These are phyloP conservation scores for Odocoileus hemionus DNA, from an alignment of 2,113 vertebrate species.

Conservation along the genomic window DNA sequence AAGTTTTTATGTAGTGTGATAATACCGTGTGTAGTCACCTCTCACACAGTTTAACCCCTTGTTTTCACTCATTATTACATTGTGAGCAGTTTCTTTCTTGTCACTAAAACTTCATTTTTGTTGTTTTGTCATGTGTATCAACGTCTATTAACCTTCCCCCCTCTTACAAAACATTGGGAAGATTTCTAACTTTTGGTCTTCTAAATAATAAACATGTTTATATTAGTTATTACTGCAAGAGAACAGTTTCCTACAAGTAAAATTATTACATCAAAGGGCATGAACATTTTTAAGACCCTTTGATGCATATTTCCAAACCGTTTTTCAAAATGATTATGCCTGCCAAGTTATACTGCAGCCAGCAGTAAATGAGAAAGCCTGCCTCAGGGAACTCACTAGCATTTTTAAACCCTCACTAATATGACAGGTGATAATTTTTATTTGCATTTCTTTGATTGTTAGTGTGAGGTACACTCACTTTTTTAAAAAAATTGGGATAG, in stretches of 20 bases:
- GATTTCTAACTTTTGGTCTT: background rate
- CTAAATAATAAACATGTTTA: slow-evolving; percentile 28
- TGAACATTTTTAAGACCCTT: slow-evolving; percentile 32
- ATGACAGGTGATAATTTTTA: slow-evolving; percentile 42
- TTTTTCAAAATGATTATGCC: background rate
- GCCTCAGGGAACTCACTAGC: background rate
- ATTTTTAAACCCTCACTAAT: background rate
- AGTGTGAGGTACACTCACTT: background rate
- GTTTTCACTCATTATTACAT: background rate
- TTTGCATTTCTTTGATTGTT: slow-evolving; percentile 21
- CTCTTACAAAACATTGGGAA: background rate
- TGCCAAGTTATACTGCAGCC: background rate
- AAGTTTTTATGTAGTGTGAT: background rate
- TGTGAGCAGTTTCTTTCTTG: slow-evolving; percentile 18
- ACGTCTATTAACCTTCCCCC: background rate
- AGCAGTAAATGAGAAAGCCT: background rate
- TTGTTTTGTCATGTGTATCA: background rate
- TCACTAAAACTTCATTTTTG: background rate
- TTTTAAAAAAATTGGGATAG: background rate
- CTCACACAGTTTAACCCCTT: background rate
- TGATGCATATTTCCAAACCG: slow-evolving; percentile 1
- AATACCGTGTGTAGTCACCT: background rate
- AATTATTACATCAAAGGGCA: slow-evolving; percentile 10
- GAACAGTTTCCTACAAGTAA: background rate
- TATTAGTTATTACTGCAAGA: background rate